Conservation (phyloP, 2,797 vertebrate genomes). For the Paratrypauchen microcephalus region DNA sequence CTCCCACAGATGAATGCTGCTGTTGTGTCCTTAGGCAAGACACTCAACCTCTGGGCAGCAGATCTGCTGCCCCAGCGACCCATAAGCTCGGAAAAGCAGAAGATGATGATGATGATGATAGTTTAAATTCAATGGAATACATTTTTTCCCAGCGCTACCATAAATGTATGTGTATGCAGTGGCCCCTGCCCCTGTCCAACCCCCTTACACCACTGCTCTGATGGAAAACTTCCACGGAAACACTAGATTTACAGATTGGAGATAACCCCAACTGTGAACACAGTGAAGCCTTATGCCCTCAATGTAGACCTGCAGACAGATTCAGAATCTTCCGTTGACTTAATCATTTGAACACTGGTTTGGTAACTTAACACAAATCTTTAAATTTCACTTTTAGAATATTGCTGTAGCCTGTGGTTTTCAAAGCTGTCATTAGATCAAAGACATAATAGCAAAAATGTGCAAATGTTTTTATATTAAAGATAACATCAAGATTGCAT, state of each 20-base stretch:
- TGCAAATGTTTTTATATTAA: neutral
- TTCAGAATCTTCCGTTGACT: neutral
- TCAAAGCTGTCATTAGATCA: neutral
- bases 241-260: neutral
- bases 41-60: no score
- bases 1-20: no score
- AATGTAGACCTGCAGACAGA: neutral
- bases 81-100: no score
- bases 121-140: neutral
- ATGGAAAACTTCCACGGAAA: neutral
- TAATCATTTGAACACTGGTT: no score
- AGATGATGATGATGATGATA: no score
- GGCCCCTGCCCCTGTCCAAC: no score
- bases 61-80: no score
- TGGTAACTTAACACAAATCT: neutral
- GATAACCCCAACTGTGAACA: neutral
- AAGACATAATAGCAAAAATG: neutral
- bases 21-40: no score
- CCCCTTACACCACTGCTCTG: neutral
- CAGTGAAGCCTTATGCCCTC: neutral
- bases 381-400: neutral
- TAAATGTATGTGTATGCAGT: no score
- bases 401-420: neutral
- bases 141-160: neutral
- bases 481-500: neutral